Evolutionary conservation across 2,797 vertebrate genomes (phyloP), one percentile per base, ranked within the genome.

Genomic region (Neoniphon sammara): DNA sequence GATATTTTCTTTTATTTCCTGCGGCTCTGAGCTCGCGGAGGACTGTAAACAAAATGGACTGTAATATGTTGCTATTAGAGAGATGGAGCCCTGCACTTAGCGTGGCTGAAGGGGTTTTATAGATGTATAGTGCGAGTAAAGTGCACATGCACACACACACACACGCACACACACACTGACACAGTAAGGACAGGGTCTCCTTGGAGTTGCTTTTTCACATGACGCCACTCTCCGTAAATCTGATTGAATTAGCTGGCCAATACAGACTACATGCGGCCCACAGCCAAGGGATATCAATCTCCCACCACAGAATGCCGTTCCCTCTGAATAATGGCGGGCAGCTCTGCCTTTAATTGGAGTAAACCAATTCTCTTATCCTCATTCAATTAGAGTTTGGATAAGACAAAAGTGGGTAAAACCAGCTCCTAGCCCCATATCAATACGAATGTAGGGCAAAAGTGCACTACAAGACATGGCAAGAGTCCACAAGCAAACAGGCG

Each of bases 221-320:
- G 93, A 93, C 91, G 89, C 93, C 93, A 95, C 85, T 91, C 81
- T 91, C 92, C 84, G 89, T 94, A 93, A 93, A 91, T 87, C 88
- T 93, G 91, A 94, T 95, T 94, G 87, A 93, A 94, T 95, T 93
- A 93, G 86, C 72, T 69, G 85, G 85, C 89, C 80, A 46, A 86
- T 78, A 87, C 91, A 85, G 92, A 89, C 77, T 89, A 75, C 88
- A 90, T 85, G 88, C 92, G 92, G 91, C 88, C 86, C 67, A 21
- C 85, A 84, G 93, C 90, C 91, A 92, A 79, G 52, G 86, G 85
- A 80, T 85, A 94, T 94, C 93, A 93, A 94, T 95, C 94, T 93
- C 88, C 80, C 66, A 83, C 67, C 85, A 47, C 75, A 81, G 89
- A 88, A 84, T 84, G 80, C 75, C 82, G 74, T 85, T 91, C 90